Percentiles rank a stretch among this genome's conserved stretches.
Evolutionary conservation across 2,113 vertebrate species (phyloP).

Genomic region (Cynopterus brachyotis): DNA sequence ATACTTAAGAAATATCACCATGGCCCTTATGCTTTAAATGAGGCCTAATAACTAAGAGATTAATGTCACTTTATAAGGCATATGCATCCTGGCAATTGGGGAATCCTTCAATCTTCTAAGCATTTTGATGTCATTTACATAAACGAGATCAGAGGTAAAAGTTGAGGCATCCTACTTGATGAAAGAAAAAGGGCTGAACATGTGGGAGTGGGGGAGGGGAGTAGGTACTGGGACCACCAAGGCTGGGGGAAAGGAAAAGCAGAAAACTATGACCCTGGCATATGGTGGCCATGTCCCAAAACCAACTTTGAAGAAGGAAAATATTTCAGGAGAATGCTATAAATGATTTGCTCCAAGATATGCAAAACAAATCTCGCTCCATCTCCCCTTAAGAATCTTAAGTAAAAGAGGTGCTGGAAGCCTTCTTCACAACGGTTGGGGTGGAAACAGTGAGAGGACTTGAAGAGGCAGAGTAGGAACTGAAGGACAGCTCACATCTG

Average conservation of each 20-base stretch:
- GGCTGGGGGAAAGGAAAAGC: background rate
- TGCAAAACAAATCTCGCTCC: background rate
- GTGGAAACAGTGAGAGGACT: background rate
- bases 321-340: background rate
- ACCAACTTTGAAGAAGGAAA: background rate
- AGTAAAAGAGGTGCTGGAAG: background rate
- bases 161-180: background rate
- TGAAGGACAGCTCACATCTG: slow-evolving; percentile 19
- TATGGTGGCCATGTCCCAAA: background rate
- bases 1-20: background rate
- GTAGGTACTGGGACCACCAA: background rate
- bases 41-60: background rate
- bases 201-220: rapidly evolving
- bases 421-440: background rate
- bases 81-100: background rate
- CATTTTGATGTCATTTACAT: background rate
- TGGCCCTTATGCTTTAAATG: background rate
- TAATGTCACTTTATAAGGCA: background rate
- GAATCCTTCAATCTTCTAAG: background rate
- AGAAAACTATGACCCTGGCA: background rate
- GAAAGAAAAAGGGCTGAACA: background rate
- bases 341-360: background rate
- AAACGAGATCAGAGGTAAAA: background rate
- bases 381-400: background rate
- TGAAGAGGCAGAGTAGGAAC: background rate